Percentiles rank a stretch among this genome's conserved stretches.
Conservation (phyloP, 92 coral and sea anemone genomes). For the Porites cylindrica region DNA sequence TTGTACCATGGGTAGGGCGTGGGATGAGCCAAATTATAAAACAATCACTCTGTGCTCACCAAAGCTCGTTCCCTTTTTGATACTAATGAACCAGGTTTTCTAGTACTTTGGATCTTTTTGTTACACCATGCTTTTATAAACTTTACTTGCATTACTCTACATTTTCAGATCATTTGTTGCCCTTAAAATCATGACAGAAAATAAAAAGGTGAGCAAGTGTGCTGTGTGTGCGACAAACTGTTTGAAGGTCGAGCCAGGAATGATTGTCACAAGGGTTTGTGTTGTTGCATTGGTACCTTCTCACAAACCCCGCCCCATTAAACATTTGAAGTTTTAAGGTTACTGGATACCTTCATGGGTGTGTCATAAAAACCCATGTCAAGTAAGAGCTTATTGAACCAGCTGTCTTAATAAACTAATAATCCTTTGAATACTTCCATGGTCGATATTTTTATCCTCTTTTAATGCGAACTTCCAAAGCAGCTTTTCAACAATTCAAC, state of each 20-base stretch:
- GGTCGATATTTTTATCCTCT: neutral
- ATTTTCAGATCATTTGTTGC: constrained; percentile 38
- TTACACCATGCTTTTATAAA: neutral
- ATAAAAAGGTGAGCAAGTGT: constrained; percentile 17
- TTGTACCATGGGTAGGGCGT: neutral
- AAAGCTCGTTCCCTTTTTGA: neutral
- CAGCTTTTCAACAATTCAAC: neutral
- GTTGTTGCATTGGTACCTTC: neutral
- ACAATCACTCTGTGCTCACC: constrained; percentile 2
- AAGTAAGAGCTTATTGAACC: neutral
- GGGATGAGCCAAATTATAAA: neutral
- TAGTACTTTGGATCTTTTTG: neutral
- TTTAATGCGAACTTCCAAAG: neutral
- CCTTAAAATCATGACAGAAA: constrained; percentile 14
- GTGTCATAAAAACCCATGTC: neutral
- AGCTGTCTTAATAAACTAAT: neutral
- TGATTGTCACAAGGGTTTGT: neutral
- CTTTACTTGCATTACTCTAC: neutral
- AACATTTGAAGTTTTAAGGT: neutral
- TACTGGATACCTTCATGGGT: neutral
- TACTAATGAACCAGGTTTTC: neutral
- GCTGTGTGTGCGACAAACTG: neutral
- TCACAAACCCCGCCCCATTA: neutral
- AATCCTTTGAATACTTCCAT: neutral
- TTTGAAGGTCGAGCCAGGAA: neutral